Base-by-base conservation (phyloP, 2,113 vertebrate species). In the Myrmophylax atrothorax region DNA sequence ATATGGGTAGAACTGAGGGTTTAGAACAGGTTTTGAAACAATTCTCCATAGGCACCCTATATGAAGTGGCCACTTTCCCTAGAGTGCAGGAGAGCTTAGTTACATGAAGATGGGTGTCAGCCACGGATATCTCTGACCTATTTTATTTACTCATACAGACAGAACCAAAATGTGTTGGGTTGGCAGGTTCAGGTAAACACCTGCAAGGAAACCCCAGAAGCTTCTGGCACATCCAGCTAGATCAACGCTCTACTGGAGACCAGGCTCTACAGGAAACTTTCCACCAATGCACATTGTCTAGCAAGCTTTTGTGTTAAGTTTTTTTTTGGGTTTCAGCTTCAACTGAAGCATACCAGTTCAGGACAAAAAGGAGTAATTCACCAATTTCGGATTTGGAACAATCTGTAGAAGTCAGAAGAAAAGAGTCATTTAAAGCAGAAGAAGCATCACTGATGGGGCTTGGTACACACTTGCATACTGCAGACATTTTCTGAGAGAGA, bases 151-250 rank as follows among this genome's bases (percentile, higher is more conserved):
- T 28, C 24, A 17, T 9, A 24, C 14, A 73, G 58, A 56, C 13
- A 22, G 0, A 92, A 37, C 26, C 67, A 79, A 56, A 68, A 69
- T 0, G 0, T 7, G 6, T 18, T 44, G 15, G 5, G 10, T 56
- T 85, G 46, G 53, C 58, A 89, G 49, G 23, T 85, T 80, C 59
- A 42, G 46, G 14, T 33, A 53, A 77, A 26, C 23, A 17, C 3
- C 3, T 1, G 3, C 35, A 76, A 35, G 15, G 60, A 37, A 29
- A 60, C 42, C 87, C 16, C 33, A 66, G 37, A 81, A 13, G 31
- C 18, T 87, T 58, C 74, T 38, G 31, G 44, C 19, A 75, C 37
- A 80, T 22, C 13, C 28, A 70, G 9, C 38, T 8, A 58, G 38
- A 59, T 24, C 35, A 70, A 28, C 26, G 33, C 28, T 52, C 24